Conservation (phyloP, 2,113 vertebrate genomes). For the Hyla sarda region DNA sequence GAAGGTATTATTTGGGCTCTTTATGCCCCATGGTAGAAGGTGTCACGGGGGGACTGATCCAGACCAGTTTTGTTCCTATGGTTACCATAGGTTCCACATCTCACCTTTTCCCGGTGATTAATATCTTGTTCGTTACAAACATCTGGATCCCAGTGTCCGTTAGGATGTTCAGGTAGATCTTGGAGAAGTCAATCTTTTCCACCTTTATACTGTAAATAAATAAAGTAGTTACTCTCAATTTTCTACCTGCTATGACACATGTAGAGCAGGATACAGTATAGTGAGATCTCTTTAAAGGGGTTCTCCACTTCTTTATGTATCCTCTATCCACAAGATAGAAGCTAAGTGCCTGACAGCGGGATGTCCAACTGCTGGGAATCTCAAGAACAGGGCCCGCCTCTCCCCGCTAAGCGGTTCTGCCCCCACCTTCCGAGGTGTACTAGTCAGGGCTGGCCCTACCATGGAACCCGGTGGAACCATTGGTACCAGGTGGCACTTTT, state of each 20-base stretch:
- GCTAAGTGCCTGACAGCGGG: too few species aligned
- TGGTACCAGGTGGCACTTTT: too few species aligned
- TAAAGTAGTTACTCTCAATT: neutral
- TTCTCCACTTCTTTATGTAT: too few species aligned
- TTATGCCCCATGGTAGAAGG: neutral
- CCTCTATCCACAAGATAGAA: too few species aligned
- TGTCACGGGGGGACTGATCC: neutral
- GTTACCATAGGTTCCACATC: neutral
- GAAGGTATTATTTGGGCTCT: neutral
- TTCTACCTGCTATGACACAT: neutral
- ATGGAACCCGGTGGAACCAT: too few species aligned
- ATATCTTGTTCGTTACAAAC: constrained; percentile 54
- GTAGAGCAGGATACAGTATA: too few species aligned
- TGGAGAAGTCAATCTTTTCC: constrained; percentile 23
- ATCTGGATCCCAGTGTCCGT: constrained; percentile 38
- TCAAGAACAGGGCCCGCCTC: too few species aligned
- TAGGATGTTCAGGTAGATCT: neutral
- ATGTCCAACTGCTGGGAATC: too few species aligned
- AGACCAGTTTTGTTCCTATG: neutral
- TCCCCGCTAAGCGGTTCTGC: too few species aligned
- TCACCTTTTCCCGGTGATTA: constrained; percentile 67
- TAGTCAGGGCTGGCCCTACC: too few species aligned
- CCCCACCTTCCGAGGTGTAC: too few species aligned
- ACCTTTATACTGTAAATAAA: constrained; percentile 63
- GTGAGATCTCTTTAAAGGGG: too few species aligned